Percentiles rank a stretch among this genome's conserved stretches.
phyloP scores from a whole-genome alignment of 2,888 invertebrate genomes.

The Meta bourneti region DNA sequence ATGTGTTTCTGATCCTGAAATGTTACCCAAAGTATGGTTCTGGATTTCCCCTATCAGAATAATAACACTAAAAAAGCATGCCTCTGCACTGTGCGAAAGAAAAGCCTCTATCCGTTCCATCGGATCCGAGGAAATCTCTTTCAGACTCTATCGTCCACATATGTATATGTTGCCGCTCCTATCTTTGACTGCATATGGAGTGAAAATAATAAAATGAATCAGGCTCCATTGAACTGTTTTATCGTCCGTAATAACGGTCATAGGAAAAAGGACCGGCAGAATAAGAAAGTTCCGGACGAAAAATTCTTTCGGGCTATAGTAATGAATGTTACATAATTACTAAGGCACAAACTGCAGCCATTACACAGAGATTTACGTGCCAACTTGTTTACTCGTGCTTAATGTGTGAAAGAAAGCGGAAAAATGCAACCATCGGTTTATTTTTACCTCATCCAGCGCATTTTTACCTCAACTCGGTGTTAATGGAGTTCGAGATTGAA shows the following conservation, averaged over 20 bases:
- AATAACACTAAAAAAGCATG: too few species aligned
- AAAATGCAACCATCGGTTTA: slow-evolving; percentile 44
- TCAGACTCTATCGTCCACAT: slow-evolving; percentile 20
- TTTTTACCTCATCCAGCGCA: slow-evolving; percentile 28
- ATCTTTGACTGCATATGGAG: slow-evolving; percentile 53
- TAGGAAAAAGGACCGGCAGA: background rate
- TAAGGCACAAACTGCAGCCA: slow-evolving; percentile 47
- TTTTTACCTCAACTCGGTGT: slow-evolving; percentile 26
- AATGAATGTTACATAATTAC: slow-evolving; percentile 58
- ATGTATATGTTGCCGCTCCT: slow-evolving; percentile 15
- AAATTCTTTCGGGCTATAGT: slow-evolving; percentile 19
- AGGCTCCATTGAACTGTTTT: slow-evolving; percentile 55
- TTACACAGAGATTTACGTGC: slow-evolving; percentile 52
- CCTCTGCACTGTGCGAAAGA: too few species aligned
- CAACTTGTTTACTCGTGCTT: slow-evolving; percentile 54
- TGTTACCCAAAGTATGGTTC: too few species aligned
- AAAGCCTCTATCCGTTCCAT: too few species aligned
- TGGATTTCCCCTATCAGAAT: too few species aligned
- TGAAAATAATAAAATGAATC: slow-evolving; percentile 60
- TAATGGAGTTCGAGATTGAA: slow-evolving; percentile 41
- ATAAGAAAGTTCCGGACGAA: slow-evolving; percentile 19
- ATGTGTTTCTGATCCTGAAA: too few species aligned
- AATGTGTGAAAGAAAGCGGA: slow-evolving; percentile 54
- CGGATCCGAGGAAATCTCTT: slow-evolving; percentile 1
- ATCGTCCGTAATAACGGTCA: slow-evolving; percentile 39